Base-by-base conservation (phyloP, 2,888 invertebrate species). In the Amphipoea oculea region DNA sequence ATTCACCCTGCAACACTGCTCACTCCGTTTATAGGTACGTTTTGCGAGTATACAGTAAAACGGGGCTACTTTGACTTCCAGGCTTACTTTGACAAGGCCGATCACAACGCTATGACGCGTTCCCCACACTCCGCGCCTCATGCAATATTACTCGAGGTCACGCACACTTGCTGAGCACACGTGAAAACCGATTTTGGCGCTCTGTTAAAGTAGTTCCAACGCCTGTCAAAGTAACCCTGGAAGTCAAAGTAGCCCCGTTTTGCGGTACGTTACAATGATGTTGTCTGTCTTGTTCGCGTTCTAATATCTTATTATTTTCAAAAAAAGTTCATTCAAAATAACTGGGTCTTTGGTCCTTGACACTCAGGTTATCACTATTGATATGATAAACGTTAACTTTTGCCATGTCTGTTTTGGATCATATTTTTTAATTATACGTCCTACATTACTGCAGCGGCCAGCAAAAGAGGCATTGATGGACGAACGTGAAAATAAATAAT, bases 361-460 rank as follows among this genome's bases (percentile, higher is more conserved):
- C 71, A 77, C 23, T 69, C 36, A 69, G 74, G 72, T 82, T 82
- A 84, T 80, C 62, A 12, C 2, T 76, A 0, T 68, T 69, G 36
- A 60, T 57, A 71, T 6, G 36, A 69, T 20, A 51, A 48, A 17
- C 4, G 23, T 51, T 17, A 42, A 42, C 9, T 23, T 42, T 12
- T 29, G 11, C 42, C 11, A 11, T 4, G 4, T 11, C 1, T 3
- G 4, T 29, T 40, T 29, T 9, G 20, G n/a, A 48, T 75, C 9
- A 9, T 4, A 9, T 40, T 51, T 42, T n/a, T 36, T 29, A 29
- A 29, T 29, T 29, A 29, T 29, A 29, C 1, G 29, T 29, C 14
- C 48, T 54, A 54, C 0, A 23, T 57, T 57, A 23, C 57, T 23
- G 9, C 57, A 23, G 57, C 57, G 1, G 57, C 9, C 23, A 23